Percentiles rank a stretch among this genome's conserved stretches.
phyloP scores from a whole-genome alignment of 2,888 invertebrate genomes.

The Strigamia crassipes region DNA sequence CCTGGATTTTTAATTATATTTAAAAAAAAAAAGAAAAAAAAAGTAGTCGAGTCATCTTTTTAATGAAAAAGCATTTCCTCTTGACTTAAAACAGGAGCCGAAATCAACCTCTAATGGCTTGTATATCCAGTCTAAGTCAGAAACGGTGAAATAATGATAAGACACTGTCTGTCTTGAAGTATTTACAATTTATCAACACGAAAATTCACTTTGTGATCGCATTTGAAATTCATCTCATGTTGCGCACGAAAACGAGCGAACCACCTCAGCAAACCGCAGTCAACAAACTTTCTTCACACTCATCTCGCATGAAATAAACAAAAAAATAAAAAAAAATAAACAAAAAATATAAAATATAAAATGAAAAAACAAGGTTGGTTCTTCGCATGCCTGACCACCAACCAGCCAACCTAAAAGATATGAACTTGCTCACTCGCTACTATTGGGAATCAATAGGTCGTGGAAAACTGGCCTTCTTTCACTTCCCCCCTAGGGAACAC shows the following conservation, averaged over 20 bases:
- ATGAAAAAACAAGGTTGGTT: not conserved
- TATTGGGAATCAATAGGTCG: conserved; percentile 37
- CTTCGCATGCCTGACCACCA: conserved; percentile 40
- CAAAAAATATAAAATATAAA: not conserved
- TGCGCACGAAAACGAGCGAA: not conserved
- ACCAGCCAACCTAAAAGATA: conserved; percentile 34
- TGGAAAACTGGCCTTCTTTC: conserved; percentile 33
- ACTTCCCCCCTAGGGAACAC: conserved; percentile 24
- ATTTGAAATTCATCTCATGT: conserved; percentile 8
- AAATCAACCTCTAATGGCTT: not conserved
- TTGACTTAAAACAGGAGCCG: not conserved
- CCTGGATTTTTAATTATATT: too few species aligned
- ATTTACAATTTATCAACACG: conserved; percentile 18
- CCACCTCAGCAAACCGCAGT: not conserved
- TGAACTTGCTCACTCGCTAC: conserved; percentile 27
- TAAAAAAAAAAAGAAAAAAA: not conserved
- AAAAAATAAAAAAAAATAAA: not conserved
- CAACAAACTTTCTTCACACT: conserved; percentile 18
- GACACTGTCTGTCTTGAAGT: not conserved
- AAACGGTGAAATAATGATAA: not conserved
- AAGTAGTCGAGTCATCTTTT: too few species aligned
- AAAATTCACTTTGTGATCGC: not conserved
- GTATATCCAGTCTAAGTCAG: not conserved
- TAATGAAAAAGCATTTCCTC: not conserved
- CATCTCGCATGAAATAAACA: not conserved